Percentiles rank a stretch among this genome's conserved stretches.
phyloP scores from a whole-genome alignment of 2,797 vertebrate genomes.

The Spinibarbus caldwelli region DNA sequence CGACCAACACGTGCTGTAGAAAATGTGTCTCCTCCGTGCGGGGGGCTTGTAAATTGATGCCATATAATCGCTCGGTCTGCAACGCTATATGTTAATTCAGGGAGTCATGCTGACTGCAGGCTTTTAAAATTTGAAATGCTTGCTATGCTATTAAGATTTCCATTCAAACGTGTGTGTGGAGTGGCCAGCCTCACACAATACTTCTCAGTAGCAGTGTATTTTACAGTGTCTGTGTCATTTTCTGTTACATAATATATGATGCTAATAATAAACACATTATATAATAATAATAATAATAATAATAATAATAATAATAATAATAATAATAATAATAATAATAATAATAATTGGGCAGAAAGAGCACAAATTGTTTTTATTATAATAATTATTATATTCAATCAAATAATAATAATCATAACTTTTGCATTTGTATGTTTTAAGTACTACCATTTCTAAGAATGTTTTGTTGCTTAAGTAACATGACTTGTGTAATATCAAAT shows the following conservation, averaged over 20 bases:
- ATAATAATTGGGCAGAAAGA: not conserved
- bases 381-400: not conserved
- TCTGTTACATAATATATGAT: not conserved
- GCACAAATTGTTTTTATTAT: not conserved
- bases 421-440: not conserved
- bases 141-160: conserved; percentile 81
- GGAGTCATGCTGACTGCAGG: conserved; percentile 90
- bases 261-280: not conserved
- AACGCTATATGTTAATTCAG: conserved; percentile 93
- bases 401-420: not conserved
- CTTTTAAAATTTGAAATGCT: conserved; percentile 96
- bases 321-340: not conserved
- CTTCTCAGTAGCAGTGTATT: not conserved
- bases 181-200: conserved; percentile 1
- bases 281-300: not conserved
- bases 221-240: conserved; percentile 7
- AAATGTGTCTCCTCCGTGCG: conserved; percentile 88
- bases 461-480: not conserved
- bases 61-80: conserved; percentile 93
- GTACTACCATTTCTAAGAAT: not conserved
- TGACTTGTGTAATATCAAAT: not conserved
- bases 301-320: not conserved
- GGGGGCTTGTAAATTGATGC: conserved; percentile 93
- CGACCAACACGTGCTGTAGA: conserved; percentile 65
- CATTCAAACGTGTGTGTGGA: conserved; percentile 37